Evolutionary conservation across 2,797 vertebrate genomes (phyloP).

Genomic region (Microcaecilia unicolor): DNA sequence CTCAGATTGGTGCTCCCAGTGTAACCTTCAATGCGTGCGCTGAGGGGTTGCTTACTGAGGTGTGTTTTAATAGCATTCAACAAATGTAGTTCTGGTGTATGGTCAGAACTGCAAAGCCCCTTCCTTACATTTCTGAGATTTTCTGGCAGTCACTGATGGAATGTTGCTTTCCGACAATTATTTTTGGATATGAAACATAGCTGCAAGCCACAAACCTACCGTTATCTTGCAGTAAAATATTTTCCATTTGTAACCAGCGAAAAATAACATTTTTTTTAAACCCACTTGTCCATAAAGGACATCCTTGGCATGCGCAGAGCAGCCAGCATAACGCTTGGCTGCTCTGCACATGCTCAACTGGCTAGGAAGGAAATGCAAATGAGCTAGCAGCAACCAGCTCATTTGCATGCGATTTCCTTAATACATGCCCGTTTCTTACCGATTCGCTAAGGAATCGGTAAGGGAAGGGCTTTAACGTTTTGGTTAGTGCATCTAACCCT

Average conservation of each 20-base stretch:
- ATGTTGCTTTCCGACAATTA: conserved; percentile 52
- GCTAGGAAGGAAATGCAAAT: no score
- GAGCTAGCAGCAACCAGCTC: no score
- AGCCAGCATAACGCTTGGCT: no score
- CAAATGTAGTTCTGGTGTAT: conserved; percentile 73
- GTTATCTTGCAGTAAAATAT: not conserved
- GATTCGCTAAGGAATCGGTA: no score
- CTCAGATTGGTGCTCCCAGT: conserved; percentile 51
- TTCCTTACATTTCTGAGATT: conserved; percentile 74
- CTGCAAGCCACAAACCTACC: not conserved
- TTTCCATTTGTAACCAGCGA: conserved; percentile 10
- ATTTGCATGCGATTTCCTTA: no score
- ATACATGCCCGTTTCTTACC: no score
- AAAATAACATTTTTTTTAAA: no score
- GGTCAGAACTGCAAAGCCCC: conserved; percentile 62
- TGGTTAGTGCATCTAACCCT: no score
- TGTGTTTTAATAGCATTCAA: conserved; percentile 71
- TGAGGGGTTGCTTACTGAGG: conserved; percentile 72
- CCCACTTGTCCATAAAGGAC: conserved; percentile 80
- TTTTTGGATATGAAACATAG: conserved; percentile 54
- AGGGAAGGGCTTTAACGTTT: no score
- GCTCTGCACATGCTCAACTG: no score
- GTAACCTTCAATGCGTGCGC: conserved; percentile 66
- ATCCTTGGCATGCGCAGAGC: no score
- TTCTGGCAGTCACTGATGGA: conserved; percentile 69